Evolutionary conservation across 2,797 vertebrate species (phyloP), one percentile per base, ranked within the genome.

Genomic region (Tiaroga cobitis): DNA sequence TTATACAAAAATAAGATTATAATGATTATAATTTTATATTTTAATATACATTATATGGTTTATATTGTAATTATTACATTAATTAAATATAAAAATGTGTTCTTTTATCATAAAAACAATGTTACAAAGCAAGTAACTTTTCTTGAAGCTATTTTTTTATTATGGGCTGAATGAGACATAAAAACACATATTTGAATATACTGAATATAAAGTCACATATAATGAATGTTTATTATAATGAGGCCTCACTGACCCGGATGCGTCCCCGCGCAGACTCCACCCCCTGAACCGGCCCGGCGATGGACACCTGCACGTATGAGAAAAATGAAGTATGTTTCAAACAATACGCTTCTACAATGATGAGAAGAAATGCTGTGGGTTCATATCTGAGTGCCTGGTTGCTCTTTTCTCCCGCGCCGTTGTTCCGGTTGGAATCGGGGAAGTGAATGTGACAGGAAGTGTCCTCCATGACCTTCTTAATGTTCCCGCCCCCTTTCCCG

Each of bases 371-470:
- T 19, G 26, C 15, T 8, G 63, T 65, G 63, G 15, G 26, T 46
- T 72, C 59, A 16, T 32, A 32, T 15, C 49, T 0, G 6, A 32
- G n/a, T 84, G 95, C 96, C 94, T 96, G 96, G 91, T 96, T 96
- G 93, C 95, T 96, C 90, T 96, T 96, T 88, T 96, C 96, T 85
- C 94, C 94, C 0, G 89, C 82, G 0, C 85, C 89, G 15, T 89
- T 95, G 92, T 95, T 94, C 0, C 95, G 94, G 90, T 96, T 96
- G 56, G 96, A 96, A 90, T 96, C 96, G 0, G 96, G 95, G 88
- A 96, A 96, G 87, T 96, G 96, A 87, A 96, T 96, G 89, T 96
- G 96, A 84, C 96, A 96, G 24, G 93, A 94, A 11, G 95, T 96
- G 88, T 94, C 93, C 89, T 96, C 96, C 95, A 96, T 96, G 85